Conservation (phyloP, 2,888 invertebrate genomes). For the Xestia sexstrigata region DNA sequence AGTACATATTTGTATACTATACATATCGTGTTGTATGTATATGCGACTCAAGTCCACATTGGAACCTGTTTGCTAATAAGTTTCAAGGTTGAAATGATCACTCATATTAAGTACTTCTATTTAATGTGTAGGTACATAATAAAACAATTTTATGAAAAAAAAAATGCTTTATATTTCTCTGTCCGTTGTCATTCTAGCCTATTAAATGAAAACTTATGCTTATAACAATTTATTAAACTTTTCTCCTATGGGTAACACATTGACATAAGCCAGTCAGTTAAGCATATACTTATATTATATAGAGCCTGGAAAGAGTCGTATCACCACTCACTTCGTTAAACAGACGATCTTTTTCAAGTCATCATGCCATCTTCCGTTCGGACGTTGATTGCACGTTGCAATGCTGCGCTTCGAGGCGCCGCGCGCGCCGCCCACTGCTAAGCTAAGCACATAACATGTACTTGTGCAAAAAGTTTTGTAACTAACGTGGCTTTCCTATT, state of each 20-base stretch:
- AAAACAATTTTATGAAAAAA: background rate
- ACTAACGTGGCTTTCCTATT: background rate
- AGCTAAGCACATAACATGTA: background rate
- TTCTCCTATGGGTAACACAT: background rate
- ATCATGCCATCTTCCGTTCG: background rate
- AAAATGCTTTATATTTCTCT: background rate
- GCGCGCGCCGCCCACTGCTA: background rate
- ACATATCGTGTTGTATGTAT: background rate
- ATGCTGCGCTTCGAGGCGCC: background rate
- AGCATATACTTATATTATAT: background rate
- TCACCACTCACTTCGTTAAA: background rate
- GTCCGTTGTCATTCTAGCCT: background rate
- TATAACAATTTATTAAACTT: background rate
- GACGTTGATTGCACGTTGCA: background rate
- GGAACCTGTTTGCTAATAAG: slow-evolving; percentile 22
- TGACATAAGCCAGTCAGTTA: background rate
- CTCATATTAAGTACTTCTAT: slow-evolving; percentile 13
- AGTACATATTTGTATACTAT: slow-evolving; percentile 1
- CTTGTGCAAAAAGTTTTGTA: background rate
- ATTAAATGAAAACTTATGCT: background rate
- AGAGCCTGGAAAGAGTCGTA: background rate
- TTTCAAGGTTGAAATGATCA: slow-evolving; percentile 46
- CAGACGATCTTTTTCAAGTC: background rate
- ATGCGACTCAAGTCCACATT: slow-evolving; percentile 1
- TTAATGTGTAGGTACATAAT: slow-evolving; percentile 1